These are phyloP conservation scores for Channa argus DNA, from an alignment of 2,113 vertebrate genomes.

Conservation along the genomic window DNA sequence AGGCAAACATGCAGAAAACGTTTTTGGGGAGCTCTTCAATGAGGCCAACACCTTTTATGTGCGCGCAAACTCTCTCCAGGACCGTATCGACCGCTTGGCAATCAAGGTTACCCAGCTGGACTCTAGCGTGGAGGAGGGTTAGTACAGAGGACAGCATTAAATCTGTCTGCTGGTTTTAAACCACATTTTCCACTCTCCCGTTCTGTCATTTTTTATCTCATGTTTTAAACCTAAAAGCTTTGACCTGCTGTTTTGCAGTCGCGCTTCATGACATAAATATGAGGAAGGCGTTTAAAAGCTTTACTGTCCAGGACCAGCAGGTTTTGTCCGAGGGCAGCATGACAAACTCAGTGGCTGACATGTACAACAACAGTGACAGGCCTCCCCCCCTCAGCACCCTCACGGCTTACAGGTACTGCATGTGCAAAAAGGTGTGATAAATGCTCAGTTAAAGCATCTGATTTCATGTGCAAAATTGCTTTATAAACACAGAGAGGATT, in stretches of 20 bases:
- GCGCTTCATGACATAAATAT: slow-evolving; percentile 96
- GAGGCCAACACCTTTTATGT: slow-evolving; percentile 96
- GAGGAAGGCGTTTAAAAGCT: slow-evolving; percentile 95
- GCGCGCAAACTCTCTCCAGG: slow-evolving; percentile 95
- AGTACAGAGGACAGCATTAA: slow-evolving; percentile 51
- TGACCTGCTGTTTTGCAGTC: slow-evolving; percentile 80
- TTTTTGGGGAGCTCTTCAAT: slow-evolving; percentile 96
- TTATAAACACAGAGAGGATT: slow-evolving; percentile 89
- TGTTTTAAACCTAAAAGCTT: neutral
- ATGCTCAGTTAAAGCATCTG: neutral
- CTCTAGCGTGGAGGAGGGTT: slow-evolving; percentile 93
- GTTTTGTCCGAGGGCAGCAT: slow-evolving; percentile 91
- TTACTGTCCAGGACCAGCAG: slow-evolving; percentile 92
- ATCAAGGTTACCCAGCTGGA: slow-evolving; percentile 90
- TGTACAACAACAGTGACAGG: slow-evolving; percentile 90
- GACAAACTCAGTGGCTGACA: slow-evolving; percentile 88
- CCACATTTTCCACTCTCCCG: neutral
- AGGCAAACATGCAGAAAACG: slow-evolving; percentile 98
- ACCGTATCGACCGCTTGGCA: slow-evolving; percentile 93
- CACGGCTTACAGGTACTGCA: slow-evolving; percentile 88
- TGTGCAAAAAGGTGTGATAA: neutral
- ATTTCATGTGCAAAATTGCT: neutral
- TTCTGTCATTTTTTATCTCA: neutral
- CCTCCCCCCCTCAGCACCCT: slow-evolving; percentile 91
- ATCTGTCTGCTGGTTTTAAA: neutral